Evolutionary conservation across 2,797 vertebrate species (phyloP).

Genomic region (Clarias fuscus): DNA sequence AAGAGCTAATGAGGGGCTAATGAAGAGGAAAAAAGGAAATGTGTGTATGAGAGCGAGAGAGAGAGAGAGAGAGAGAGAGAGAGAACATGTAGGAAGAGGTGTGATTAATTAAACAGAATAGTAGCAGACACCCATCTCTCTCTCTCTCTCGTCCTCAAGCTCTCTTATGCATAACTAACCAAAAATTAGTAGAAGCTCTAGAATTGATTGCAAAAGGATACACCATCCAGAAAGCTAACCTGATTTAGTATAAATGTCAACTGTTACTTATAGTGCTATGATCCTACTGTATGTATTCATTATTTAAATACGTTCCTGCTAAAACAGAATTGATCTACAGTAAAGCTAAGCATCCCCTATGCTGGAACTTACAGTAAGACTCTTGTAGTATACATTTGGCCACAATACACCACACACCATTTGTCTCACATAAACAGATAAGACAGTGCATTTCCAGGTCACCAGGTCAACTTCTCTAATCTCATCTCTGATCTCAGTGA

Average conservation of each 20-base stretch:
- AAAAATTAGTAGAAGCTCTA: neutral
- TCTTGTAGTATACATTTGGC: no score
- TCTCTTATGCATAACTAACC: neutral
- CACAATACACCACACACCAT: neutral
- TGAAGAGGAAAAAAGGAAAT: neutral
- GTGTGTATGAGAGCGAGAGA: conserved; percentile 28
- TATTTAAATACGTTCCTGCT: neutral
- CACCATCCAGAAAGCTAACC: neutral
- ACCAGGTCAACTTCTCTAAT: neutral
- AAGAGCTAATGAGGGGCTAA: conserved; percentile 52
- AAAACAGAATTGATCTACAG: neutral
- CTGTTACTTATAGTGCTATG: neutral
- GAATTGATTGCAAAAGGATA: neutral
- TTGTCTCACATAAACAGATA: neutral
- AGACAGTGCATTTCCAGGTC: neutral
- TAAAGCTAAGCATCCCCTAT: neutral
- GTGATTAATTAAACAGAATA: conserved; percentile 66
- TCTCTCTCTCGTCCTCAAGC: neutral
- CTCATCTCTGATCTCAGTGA: neutral
- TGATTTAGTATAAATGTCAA: neutral
- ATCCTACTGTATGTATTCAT: neutral
- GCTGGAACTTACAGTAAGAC: no score
- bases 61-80: conserved; percentile 19
- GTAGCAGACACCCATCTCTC: conserved; percentile 49
- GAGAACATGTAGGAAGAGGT: conserved; percentile 67